Percentiles rank a stretch among this genome's conserved stretches.
Evolutionary conservation across 2,888 invertebrate species (phyloP).

Genomic region (Kryphioiulus occultus): DNA sequence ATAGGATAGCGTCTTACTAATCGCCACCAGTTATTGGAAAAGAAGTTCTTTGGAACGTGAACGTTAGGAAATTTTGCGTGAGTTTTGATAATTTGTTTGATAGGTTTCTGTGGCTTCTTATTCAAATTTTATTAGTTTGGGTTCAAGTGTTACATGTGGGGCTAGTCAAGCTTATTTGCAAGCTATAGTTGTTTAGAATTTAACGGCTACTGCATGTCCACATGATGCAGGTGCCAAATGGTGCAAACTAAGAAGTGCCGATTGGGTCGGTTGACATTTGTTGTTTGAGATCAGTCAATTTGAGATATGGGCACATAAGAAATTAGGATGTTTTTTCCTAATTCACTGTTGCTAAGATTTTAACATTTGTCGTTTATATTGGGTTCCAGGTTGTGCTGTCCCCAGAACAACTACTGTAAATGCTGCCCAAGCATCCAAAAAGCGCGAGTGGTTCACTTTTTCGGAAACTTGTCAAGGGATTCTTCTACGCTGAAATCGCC

Average conservation of each 20-base stretch:
- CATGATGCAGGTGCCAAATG: too few species aligned
- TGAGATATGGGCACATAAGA: too few species aligned
- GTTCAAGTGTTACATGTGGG: background rate
- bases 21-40: background rate
- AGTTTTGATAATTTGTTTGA: background rate
- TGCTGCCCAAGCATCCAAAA: background rate
- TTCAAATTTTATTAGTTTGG: background rate
- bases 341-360: too few species aligned
- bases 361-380: background rate
- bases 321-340: too few species aligned
- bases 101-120: background rate
- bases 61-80: background rate
- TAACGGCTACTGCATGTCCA: too few species aligned
- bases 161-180: too few species aligned
- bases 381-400: background rate
- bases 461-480: background rate
- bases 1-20: background rate
- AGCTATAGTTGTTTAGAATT: too few species aligned
- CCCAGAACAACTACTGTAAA: background rate
- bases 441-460: background rate
- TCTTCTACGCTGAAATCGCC: conserved; percentile 20
- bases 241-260: too few species aligned
- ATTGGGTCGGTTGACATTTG: too few species aligned
- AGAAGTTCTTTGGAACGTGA: background rate
- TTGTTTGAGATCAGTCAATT: too few species aligned